Base-by-base conservation (phyloP, 1,140 invertebrate genomes). In the Hestina assimilis region DNA sequence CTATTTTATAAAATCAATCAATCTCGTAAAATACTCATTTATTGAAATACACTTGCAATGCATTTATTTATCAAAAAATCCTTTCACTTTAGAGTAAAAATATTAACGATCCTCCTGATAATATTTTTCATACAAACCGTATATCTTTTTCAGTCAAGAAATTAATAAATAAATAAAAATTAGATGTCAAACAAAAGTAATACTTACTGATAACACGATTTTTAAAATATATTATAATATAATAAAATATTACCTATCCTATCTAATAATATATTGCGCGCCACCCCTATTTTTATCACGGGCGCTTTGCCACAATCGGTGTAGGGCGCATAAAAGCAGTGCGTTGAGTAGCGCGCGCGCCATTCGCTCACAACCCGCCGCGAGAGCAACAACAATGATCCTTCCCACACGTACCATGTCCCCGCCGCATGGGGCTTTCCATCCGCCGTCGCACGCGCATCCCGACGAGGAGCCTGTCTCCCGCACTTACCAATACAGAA, bases 401-500 rank as follows among this genome's bases (percentile, higher is more conserved):
- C 66, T 88, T 40, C 82, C 80, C 68, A 71, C 75, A 45, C 75
- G 85, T 40, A 73, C 70, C 57, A 83, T 85, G 83, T 88, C 85
- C 65, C 85, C 84, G 57, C 61, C 82, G 66, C 81, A 79, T 72
- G 85, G 85, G 79, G 83, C 75, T 23, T 88, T 81, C 82, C 79
- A 86, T 57, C 74, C 84, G 42, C 82, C 77, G 8, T 42, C 76
- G 48, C 81, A 82, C 76, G 59, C 61, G 45, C 79, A 72, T 54
- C 81, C 73, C 51, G 92, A 92, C 60, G 92, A 93, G 58, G 92
- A 94, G 70, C 94, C 94, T 15, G 94, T 96, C 74, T 96, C 94
- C 51, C 91, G 95, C 67, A 96, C 95, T 59, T 95, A 96, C 79
- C 95, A 96, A 71, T 97, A 97, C 89, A 92, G 95, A 87, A 97